Conservation (phyloP, 2,797 vertebrate genomes). For the Melanotaenia nigrans region DNA sequence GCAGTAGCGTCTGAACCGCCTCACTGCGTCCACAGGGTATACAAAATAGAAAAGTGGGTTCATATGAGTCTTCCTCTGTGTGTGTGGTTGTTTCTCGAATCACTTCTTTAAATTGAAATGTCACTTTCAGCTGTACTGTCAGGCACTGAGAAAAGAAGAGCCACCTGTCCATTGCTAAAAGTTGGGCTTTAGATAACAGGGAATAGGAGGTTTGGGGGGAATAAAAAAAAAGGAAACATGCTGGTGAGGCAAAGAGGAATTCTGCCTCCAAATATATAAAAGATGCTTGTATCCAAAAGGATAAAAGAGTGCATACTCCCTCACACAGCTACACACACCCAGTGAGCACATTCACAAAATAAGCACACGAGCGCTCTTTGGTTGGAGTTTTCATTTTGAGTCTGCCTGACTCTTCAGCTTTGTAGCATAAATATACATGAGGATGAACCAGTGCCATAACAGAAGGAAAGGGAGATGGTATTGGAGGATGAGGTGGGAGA, state of each 20-base stretch:
- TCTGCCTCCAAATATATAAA: constrained; percentile 66
- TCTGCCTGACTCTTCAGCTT: constrained; percentile 75
- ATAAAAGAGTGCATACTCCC: constrained; percentile 56
- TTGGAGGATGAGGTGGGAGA: constrained; percentile 41
- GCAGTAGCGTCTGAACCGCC: constrained; percentile 33
- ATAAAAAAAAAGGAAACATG: constrained; percentile 27
- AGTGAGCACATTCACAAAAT: constrained; percentile 46
- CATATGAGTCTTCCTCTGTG: constrained; percentile 28
- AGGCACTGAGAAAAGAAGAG: constrained; percentile 52
- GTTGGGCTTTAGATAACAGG: constrained; percentile 38
- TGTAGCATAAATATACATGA: constrained; percentile 82
- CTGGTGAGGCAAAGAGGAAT: constrained; percentile 63
- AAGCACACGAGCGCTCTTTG: constrained; percentile 56
- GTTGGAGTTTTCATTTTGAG: constrained; percentile 76
- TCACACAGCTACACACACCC: constrained; percentile 4
- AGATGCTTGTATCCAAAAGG: constrained; percentile 57
- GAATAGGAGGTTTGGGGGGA: constrained; percentile 1
- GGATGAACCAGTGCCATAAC: constrained; percentile 72
- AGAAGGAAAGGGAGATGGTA: constrained; percentile 61
- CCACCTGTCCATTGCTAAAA: constrained; percentile 58
- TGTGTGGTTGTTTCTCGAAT: constrained; percentile 50
- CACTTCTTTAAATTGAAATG: constrained; percentile 79
- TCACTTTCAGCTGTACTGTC: constrained; percentile 78
- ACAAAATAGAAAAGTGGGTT: constrained; percentile 25
- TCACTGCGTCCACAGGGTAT: constrained; percentile 37